These are phyloP conservation scores for Spisula subtruncata DNA, from an alignment of 2,888 invertebrate genomes.

Conservation along the genomic window DNA sequence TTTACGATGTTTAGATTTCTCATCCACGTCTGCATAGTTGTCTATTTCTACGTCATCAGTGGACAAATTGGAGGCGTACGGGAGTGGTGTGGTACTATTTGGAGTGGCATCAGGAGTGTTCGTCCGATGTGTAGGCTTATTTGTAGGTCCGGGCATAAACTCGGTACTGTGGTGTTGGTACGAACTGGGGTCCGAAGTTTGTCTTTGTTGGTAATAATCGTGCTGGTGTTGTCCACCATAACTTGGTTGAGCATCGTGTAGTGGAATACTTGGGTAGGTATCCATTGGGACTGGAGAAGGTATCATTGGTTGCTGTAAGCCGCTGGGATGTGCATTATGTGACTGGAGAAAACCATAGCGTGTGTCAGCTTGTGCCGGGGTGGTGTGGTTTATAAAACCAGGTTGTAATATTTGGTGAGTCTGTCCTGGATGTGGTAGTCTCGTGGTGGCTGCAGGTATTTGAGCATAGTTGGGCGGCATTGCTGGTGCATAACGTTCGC, in stretches of 20 bases:
- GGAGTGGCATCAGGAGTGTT: not conserved
- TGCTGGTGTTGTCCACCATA: not conserved
- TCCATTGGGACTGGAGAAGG: too few species aligned
- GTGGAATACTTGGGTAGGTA: not conserved
- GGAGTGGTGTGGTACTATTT: conserved; percentile 23
- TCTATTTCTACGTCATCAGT: conserved; percentile 57
- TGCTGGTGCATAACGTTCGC: not conserved
- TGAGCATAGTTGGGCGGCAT: not conserved
- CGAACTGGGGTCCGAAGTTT: not conserved
- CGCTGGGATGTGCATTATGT: not conserved
- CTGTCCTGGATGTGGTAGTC: not conserved
- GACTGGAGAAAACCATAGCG: not conserved
- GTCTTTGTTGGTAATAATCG: not conserved
- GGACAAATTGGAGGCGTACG: conserved; percentile 47
- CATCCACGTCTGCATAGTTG: not conserved
- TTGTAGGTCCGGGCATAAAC: not conserved
- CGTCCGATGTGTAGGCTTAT: not conserved
- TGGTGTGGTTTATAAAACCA: not conserved
- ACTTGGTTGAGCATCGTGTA: not conserved
- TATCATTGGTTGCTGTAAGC: not conserved
- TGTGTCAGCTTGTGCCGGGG: not conserved
- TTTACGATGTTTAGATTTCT: not conserved
- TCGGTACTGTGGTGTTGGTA: not conserved
- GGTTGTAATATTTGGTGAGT: not conserved
- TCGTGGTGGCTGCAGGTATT: not conserved